Evolutionary conservation across 2,888 invertebrate genomes (phyloP), one percentile per base, ranked within the genome.

Genomic region (Zygaena filipendulae): DNA sequence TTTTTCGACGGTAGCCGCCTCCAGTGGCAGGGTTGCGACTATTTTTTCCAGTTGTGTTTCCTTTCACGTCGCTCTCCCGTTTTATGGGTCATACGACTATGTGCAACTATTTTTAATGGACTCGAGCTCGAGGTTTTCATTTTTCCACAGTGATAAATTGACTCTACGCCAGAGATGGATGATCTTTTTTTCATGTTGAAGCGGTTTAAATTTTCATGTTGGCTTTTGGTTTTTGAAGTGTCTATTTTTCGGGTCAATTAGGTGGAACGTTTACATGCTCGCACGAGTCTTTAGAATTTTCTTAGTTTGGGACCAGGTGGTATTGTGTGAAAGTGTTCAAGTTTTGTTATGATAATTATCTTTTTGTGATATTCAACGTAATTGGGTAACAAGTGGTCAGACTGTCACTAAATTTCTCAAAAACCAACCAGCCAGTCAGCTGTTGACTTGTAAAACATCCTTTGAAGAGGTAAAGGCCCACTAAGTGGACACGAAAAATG

Each of bases 61-160:
- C 69, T 70, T 77, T 61, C 61, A 67, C 64, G 58, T 61, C 55
- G 66, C 64, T 60, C 66, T 57, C 69, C 58, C 71, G 68, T 75
- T 77, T 77, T 77, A 74, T 77, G 75, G 79, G 79, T 79, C 77
- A 79, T 70, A 61, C 62, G 68, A 71, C 71, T 74, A 72, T 72
- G 68, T 60, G 69, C 63, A 64, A 77, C 75, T 75, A 77, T 75
- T 79, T 79, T 77, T 77, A 77, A 77, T 74, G 72, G 71, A 66
- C 57, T 54, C 45, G 48, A 47, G 52, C 49, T 50, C 53, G 50
- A 50, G 59, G 63, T 72, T 75, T 72, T 75, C 70, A 74, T 75
- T 74, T 77, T 71, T 61, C 47, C 54, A 52, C 47, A 45, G 63
- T 75, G 75, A 77, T 77, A 77, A 77, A 77, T 77, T 75, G 74